These are phyloP conservation scores for Sebastes wilsoni DNA, from an alignment of 2,797 vertebrate species.

Conservation along the genomic window DNA sequence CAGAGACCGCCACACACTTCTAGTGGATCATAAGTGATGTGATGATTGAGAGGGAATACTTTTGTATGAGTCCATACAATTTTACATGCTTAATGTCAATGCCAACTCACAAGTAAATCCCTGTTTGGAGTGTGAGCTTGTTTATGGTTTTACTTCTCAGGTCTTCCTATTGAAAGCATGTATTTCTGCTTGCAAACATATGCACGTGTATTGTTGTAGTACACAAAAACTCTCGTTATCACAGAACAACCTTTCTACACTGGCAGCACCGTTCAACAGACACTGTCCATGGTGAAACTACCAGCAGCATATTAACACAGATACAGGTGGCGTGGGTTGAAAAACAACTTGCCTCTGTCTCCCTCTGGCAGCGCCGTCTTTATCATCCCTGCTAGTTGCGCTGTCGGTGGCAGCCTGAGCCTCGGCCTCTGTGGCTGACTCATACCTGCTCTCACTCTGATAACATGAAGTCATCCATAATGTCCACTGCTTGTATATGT, in stretches of 20 bases:
- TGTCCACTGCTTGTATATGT: not conserved
- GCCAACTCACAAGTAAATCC: not conserved
- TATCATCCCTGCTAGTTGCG: constrained; percentile 1
- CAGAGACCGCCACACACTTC: no score
- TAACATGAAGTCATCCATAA: constrained; percentile 16
- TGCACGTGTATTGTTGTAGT: not conserved
- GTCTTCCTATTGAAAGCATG: not conserved
- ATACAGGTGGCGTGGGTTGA: not conserved
- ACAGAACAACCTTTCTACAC: not conserved
- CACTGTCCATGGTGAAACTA: not conserved
- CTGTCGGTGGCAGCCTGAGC: constrained; percentile 26
- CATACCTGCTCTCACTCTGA: constrained; percentile 32
- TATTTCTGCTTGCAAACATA: not conserved
- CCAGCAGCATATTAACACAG: not conserved
- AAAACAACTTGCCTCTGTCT: constrained; percentile 12
- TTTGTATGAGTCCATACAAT: no score
- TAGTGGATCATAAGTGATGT: no score
- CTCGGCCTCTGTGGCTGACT: constrained; percentile 35
- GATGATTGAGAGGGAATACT: no score
- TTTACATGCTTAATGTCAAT: not conserved
- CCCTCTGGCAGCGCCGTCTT: constrained; percentile 32
- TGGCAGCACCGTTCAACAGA: not conserved
- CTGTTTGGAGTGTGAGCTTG: not conserved
- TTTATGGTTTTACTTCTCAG: not conserved
- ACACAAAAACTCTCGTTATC: not conserved